A percentile compares a stretch with the other conserved stretches of the same genome.
Evolutionary conservation across 2,797 vertebrate genomes (phyloP).

Genomic region (Mormyrus hasselquistii): DNA sequence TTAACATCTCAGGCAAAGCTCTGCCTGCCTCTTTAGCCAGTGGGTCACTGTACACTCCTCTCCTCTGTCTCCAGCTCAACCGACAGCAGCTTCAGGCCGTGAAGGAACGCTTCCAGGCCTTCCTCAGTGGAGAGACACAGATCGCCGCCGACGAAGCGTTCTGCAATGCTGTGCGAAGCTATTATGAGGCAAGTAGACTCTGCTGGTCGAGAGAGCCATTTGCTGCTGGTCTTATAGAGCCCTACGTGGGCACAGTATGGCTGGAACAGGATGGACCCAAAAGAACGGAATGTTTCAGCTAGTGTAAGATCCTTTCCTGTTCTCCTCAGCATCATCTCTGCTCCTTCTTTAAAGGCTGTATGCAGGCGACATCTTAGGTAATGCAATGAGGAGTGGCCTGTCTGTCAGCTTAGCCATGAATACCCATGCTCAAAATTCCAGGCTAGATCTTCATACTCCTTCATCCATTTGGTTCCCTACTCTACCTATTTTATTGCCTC

Average conservation of each 20-base stretch:
- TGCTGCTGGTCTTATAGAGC: background rate
- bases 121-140: constrained; percentile 86
- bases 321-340: background rate
- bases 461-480: background rate
- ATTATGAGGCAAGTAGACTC: constrained; percentile 74
- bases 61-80: constrained; percentile 69
- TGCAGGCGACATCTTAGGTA: background rate
- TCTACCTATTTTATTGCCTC: background rate
- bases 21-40: background rate
- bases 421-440: background rate
- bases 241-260: background rate
- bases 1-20: background rate
- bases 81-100: constrained; percentile 86
- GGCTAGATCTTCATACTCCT: background rate
- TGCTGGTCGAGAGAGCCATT: background rate
- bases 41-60: background rate
- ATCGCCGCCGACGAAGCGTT: constrained; percentile 94
- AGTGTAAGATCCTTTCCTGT: background rate
- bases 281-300: background rate
- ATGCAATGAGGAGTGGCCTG: background rate
- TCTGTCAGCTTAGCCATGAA: background rate
- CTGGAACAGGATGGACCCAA: background rate
- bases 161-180: constrained; percentile 89
- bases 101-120: constrained; percentile 84
- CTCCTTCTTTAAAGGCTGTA: background rate